A percentile compares a stretch with the other conserved stretches of the same genome.
phyloP scores from a whole-genome alignment of 2,113 vertebrate genomes.

The Anolis carolinensis region DNA sequence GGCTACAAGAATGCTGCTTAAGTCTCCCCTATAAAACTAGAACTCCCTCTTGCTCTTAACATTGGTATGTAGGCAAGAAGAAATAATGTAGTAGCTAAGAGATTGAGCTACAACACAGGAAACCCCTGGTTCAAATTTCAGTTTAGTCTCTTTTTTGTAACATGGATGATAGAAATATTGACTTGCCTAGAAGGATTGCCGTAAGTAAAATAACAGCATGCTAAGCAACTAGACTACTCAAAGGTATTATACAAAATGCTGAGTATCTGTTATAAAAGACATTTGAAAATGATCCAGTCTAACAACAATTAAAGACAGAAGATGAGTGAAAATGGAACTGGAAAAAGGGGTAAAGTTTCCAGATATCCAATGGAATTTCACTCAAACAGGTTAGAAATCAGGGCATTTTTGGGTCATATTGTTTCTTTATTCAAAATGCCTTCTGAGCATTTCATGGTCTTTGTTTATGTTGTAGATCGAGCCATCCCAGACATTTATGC shows the following conservation, averaged over 20 bases:
- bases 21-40: slow-evolving; percentile 33
- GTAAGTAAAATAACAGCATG: neutral
- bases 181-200: neutral
- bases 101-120: slow-evolving; percentile 38
- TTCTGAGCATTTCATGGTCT: neutral
- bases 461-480: too few relatives aligned
- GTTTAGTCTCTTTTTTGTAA: neutral
- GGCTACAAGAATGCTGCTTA: slow-evolving; percentile 44
- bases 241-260: neutral
- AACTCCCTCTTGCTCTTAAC: slow-evolving; percentile 54
- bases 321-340: neutral
- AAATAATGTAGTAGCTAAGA: slow-evolving; percentile 42
- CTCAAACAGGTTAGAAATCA: neutral
- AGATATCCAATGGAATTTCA: neutral
- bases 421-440: neutral
- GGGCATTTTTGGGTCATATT: neutral
- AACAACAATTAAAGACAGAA: neutral
- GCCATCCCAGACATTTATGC: neutral
- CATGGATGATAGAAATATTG: neutral
- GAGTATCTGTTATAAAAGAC: slow-evolving; percentile 27
- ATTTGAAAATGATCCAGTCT: slow-evolving; percentile 39
- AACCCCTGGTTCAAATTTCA: neutral
- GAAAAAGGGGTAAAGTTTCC: neutral
- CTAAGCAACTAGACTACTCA: neutral
- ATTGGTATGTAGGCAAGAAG: slow-evolving; percentile 56